Percentiles rank a stretch among this genome's conserved stretches.
Evolutionary conservation across 2,888 invertebrate genomes (phyloP).

Genomic region (Teinopalpus imperialis): DNA sequence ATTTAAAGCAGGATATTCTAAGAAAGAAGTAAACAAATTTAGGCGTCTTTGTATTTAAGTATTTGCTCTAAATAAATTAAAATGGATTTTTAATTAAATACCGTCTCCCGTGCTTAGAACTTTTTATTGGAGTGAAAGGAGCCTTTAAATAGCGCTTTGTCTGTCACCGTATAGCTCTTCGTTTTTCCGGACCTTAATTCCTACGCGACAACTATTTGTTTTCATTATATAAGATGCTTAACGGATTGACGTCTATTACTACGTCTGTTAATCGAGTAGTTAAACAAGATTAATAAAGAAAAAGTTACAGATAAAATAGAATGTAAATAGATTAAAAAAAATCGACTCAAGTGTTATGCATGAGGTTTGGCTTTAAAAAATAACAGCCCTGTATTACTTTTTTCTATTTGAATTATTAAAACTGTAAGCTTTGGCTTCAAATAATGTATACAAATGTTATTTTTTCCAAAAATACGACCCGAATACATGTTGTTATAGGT

Average conservation of each 20-base stretch:
- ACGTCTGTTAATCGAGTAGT: neutral
- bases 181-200: constrained; percentile 25
- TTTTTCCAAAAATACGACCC: no score
- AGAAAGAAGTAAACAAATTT: no score
- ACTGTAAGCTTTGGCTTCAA: no score
- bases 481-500: no score
- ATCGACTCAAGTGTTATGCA: no score
- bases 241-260: neutral
- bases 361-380: no score
- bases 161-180: constrained; percentile 15
- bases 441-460: no score
- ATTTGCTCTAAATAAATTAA: constrained; percentile 27
- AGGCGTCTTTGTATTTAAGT: neutral
- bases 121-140: constrained; percentile 44
- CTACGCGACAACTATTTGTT: constrained; percentile 51
- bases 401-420: no score
- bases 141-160: constrained; percentile 32
- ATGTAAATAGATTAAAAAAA: no score
- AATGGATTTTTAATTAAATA: constrained; percentile 57
- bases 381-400: no score
- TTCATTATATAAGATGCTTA: constrained; percentile 46
- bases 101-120: constrained; percentile 35
- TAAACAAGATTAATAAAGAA: constrained; percentile 19
- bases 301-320: no score
- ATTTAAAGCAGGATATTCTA: no score